Conservation (phyloP, 2,113 vertebrate genomes). For the Nothoprocta perdicaria region DNA sequence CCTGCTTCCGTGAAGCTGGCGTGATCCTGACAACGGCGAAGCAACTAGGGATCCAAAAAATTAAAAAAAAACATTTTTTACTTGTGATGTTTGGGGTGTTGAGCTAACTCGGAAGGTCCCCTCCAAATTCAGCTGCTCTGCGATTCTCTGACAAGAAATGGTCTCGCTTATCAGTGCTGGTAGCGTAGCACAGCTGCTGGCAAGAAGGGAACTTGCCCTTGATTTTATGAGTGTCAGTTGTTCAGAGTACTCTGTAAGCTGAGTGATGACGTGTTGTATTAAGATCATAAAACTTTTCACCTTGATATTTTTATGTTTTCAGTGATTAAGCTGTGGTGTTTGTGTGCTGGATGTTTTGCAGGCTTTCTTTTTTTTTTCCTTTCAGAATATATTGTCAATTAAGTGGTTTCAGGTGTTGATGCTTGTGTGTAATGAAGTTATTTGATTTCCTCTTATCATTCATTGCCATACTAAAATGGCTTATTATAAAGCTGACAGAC, state of each 20-base stretch:
- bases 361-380: neutral
- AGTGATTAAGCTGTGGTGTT: neutral
- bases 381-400: neutral
- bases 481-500: constrained; percentile 7
- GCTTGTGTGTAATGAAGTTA: neutral
- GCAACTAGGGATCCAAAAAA: neutral
- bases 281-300: neutral
- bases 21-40: neutral
- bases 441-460: constrained; percentile 20
- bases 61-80: neutral
- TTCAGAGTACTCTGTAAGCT: neutral
- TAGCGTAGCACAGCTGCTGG: neutral
- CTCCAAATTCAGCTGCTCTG: too few relatives aligned
- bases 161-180: neutral
- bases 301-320: neutral
- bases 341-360: neutral
- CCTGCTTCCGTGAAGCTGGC: neutral
- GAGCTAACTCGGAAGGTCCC: neutral
- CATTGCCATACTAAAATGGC: neutral
- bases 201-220: neutral
- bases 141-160: neutral
- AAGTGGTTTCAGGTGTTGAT: neutral
- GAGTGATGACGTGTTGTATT: fast-evolving
- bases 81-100: too few relatives aligned
- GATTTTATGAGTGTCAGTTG: neutral